phyloP scores from a whole-genome alignment of 2,797 vertebrate genomes.

The Ctenopoma multispine region DNA sequence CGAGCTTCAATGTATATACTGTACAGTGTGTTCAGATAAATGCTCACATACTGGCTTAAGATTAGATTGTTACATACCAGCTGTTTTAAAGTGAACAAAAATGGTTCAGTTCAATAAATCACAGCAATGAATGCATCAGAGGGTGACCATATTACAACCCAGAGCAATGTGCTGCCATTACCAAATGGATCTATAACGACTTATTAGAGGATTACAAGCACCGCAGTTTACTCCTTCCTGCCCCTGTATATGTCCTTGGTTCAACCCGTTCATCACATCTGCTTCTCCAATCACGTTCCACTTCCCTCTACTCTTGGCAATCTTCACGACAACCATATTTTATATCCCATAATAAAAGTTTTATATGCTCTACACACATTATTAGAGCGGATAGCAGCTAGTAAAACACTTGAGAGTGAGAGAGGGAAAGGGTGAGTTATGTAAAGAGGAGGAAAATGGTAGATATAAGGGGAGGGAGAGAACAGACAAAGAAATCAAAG shows the following conservation, averaged over 20 bases:
- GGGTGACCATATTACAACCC: slow-evolving; percentile 44
- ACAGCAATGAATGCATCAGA: slow-evolving; percentile 43
- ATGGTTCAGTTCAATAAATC: slow-evolving; percentile 42
- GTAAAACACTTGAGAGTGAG: slow-evolving; percentile 79
- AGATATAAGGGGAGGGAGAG: slow-evolving; percentile 13
- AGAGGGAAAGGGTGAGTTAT: slow-evolving; percentile 66
- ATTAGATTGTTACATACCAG: slow-evolving; percentile 33
- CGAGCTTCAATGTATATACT: background rate
- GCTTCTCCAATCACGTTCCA: slow-evolving; percentile 69
- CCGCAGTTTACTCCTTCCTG: slow-evolving; percentile 54
- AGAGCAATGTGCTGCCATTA: slow-evolving; percentile 49
- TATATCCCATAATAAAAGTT: slow-evolving; percentile 83
- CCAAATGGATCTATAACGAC: slow-evolving; percentile 60
- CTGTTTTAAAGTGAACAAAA: slow-evolving; percentile 25
- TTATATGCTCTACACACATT: slow-evolving; percentile 84
- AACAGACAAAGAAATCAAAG: slow-evolving; percentile 21
- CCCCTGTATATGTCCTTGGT: slow-evolving; percentile 62
- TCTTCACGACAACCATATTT: slow-evolving; percentile 79
- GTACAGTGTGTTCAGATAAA: background rate
- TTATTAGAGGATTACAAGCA: slow-evolving; percentile 48
- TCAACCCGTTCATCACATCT: slow-evolving; percentile 74
- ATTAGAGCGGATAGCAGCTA: slow-evolving; percentile 84
- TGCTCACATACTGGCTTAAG: slow-evolving; percentile 26
- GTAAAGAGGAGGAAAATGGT: slow-evolving; percentile 57
- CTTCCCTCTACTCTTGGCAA: slow-evolving; percentile 68